Evolutionary conservation across 2,888 invertebrate species (phyloP).

Genomic region (Idaea biselata): DNA sequence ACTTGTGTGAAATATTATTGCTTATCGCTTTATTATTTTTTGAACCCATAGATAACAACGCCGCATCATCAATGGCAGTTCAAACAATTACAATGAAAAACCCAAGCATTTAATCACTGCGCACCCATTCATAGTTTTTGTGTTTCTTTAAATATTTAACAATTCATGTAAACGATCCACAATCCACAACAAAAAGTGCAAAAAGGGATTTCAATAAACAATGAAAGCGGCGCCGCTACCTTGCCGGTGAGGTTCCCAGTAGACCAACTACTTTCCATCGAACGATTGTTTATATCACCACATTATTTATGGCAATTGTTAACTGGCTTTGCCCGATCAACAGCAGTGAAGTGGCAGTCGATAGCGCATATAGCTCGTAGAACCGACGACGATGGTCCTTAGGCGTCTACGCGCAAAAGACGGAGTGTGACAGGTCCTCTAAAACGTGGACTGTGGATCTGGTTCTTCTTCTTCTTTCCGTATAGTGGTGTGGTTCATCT

Average conservation of each 20-base stretch:
- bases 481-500: no score
- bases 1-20: no score
- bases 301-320: no score
- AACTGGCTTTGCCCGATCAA: no score
- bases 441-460: no score
- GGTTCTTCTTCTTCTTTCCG: no score
- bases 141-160: constrained; percentile 2
- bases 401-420: no score
- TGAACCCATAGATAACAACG: background rate
- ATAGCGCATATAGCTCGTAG: no score
- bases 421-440: no score
- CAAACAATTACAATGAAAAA: background rate
- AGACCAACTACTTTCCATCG: background rate
- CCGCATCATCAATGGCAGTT: background rate
- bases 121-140: constrained; percentile 1
- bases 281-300: background rate
- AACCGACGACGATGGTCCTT: no score
- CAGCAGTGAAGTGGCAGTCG: no score
- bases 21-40: no score
- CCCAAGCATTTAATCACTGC: background rate
- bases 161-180: constrained; percentile 10
- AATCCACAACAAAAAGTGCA: constrained; percentile 24
- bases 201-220: constrained; percentile 37
- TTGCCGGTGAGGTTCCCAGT: background rate
- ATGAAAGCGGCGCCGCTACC: constrained; percentile 30